Evolutionary conservation across 2,113 vertebrate genomes (phyloP), one percentile per base, ranked within the genome.

Genomic region (Synchiropus splendidus): DNA sequence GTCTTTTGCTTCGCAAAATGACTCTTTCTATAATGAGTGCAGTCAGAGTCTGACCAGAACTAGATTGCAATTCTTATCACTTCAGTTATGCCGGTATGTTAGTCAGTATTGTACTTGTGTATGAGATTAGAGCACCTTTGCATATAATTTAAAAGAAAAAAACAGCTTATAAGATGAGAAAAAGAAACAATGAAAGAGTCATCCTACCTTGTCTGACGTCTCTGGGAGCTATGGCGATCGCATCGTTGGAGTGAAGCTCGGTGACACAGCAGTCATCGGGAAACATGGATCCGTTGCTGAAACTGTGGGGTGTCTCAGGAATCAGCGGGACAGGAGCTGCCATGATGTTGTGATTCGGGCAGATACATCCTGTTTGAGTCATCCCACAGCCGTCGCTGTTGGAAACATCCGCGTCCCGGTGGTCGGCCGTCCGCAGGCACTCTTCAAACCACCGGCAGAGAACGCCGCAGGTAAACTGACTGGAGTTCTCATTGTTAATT

Each of bases 401-500:
- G 0, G 60, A 55, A 41, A 40, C 46, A 18, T 58, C 71, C 50
- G 35, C 73, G 61, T 75, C 67, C 16, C 80, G 52, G 58, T 73
- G 44, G 72, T 86, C 11, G 1, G 83, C 80, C 0, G 75, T 70
- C 0, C 86, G 88, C 67, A 94, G 83, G 35, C 94, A 98, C 83
- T 95, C 92, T 82, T 97, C 92, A 2, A 94, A 88, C 94, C 94
- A 97, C 51, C 91, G 87, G 77, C 94, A 98, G n/a, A 98, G 85
- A 58, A 98, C 88, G 0, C 92, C 91, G 5, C 94, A 98, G 52
- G 92, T 96, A 61, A 97, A 97, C 80, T 94, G 93, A 78, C 92
- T 97, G 53, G 94, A 94, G 79, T 97, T 98, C 85, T 96, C 94
- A 65, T 97, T 97, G 83, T 98, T 98, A 55, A 98, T 94, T 43